Evolutionary conservation across 1,140 invertebrate species (phyloP).

Genomic region (Triops cancriformis): DNA sequence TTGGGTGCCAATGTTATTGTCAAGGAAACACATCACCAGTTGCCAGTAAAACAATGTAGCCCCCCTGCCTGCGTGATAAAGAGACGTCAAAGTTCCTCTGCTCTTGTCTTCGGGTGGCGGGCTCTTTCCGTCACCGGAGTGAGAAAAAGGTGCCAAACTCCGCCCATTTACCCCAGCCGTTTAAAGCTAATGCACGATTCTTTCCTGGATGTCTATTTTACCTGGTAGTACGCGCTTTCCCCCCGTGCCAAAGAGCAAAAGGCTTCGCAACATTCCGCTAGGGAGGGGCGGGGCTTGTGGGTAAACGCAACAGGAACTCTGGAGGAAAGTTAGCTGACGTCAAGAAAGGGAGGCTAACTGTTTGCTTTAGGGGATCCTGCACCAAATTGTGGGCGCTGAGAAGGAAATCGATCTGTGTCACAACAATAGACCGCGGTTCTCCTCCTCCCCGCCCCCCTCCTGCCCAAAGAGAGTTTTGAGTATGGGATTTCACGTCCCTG

Average conservation of each 20-base stretch:
- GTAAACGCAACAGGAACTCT: not conserved
- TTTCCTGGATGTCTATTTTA: not conserved
- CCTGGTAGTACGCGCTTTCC: no score
- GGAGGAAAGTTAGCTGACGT: not conserved
- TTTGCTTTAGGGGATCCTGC: constrained; percentile 9
- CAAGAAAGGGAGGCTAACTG: not conserved
- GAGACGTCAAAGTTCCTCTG: not conserved
- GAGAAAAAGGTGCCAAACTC: constrained; percentile 1
- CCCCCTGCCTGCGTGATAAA: not conserved
- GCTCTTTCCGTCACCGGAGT: not conserved
- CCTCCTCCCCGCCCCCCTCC: not conserved
- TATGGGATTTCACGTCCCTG: not conserved
- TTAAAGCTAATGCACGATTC: not conserved
- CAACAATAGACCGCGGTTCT: constrained; percentile 1
- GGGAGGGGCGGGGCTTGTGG: not conserved
- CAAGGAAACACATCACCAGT: constrained; percentile 1
- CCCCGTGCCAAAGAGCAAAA: no score
- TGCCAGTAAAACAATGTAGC: constrained; percentile 1
- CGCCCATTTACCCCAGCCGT: not conserved
- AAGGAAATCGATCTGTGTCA: constrained; percentile 13
- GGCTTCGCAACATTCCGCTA: not conserved
- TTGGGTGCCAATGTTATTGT: not conserved
- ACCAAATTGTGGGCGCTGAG: constrained; percentile 12
- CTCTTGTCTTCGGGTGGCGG: not conserved
- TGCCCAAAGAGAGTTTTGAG: not conserved